Percentiles rank a stretch among this genome's conserved stretches.
phyloP scores from a whole-genome alignment of 1,140 invertebrate species.

The Papilio machaon region DNA sequence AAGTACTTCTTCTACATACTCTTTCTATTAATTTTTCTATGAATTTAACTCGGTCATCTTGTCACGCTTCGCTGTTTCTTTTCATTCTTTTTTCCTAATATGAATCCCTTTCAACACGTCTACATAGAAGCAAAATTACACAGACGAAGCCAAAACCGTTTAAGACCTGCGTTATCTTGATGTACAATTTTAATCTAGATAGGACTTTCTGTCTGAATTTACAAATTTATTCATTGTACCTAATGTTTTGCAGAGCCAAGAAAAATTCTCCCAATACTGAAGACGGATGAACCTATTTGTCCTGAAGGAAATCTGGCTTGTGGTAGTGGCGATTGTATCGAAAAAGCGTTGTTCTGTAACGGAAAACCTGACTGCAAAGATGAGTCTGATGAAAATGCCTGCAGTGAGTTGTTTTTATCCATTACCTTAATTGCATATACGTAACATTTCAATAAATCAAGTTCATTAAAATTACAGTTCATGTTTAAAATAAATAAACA shows the following conservation, averaged over 20 bases:
- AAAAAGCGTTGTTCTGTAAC: constrained; percentile 96
- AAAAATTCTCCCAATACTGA: constrained; percentile 92
- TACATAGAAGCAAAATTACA: constrained; percentile 56
- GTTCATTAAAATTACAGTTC: neutral
- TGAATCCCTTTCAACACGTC: constrained; percentile 56
- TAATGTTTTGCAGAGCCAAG: constrained; percentile 87
- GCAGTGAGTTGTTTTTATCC: constrained; percentile 87
- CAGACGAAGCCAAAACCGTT: constrained; percentile 48
- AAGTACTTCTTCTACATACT: constrained; percentile 49
- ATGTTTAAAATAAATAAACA: constrained; percentile 34
- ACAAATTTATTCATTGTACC: constrained; percentile 10
- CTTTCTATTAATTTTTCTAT: constrained; percentile 59
- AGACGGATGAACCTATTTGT: constrained; percentile 95
- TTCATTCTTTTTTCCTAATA: constrained; percentile 61
- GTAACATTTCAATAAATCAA: neutral
- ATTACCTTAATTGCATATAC: neutral
- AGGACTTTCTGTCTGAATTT: neutral
- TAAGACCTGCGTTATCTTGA: constrained; percentile 27
- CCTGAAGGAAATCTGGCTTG: constrained; percentile 93
- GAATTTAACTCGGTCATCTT: constrained; percentile 60
- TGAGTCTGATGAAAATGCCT: constrained; percentile 97
- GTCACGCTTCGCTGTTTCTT: constrained; percentile 67
- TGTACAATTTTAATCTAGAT: neutral
- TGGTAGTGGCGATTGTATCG: constrained; percentile 94
- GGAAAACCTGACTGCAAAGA: constrained; percentile 96